Evolutionary conservation across 2,888 invertebrate species (phyloP).

Genomic region (Ischnura elegans): DNA sequence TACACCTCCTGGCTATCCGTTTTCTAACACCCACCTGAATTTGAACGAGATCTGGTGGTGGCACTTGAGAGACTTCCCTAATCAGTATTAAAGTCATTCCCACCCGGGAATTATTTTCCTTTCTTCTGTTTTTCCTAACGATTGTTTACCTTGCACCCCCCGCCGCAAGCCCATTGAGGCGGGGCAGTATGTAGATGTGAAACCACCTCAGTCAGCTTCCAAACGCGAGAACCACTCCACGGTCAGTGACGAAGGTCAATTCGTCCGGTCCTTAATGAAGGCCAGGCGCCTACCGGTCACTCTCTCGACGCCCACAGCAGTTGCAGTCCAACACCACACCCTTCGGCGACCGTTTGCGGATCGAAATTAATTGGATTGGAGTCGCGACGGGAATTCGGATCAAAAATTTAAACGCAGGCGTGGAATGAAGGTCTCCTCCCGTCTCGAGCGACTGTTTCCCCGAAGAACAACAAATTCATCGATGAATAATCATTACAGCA

Average conservation of each 20-base stretch:
- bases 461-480: not conserved
- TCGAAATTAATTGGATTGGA: conserved; percentile 53
- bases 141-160: no score
- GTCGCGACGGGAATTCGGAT: conserved; percentile 29
- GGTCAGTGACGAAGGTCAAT: conserved; percentile 6
- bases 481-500: not conserved
- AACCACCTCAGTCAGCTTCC: no score
- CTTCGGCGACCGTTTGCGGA: not conserved
- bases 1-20: no score
- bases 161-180: no score
- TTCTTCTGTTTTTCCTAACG: no score
- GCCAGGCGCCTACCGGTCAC: not conserved
- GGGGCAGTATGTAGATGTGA: no score
- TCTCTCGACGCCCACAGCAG: not conserved
- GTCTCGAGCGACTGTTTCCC: not conserved
- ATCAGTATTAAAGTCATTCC: no score
- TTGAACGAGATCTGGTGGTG: no score
- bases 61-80: no score
- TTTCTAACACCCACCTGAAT: no score
- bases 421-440: not conserved
- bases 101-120: no score
- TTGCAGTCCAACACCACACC: no score
- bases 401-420: conserved; percentile 19
- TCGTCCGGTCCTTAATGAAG: conserved; percentile 10
- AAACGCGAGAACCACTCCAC: not conserved